Evolutionary conservation across 2,888 invertebrate genomes (phyloP).

Genomic region (Microctonus hyperodae): DNA sequence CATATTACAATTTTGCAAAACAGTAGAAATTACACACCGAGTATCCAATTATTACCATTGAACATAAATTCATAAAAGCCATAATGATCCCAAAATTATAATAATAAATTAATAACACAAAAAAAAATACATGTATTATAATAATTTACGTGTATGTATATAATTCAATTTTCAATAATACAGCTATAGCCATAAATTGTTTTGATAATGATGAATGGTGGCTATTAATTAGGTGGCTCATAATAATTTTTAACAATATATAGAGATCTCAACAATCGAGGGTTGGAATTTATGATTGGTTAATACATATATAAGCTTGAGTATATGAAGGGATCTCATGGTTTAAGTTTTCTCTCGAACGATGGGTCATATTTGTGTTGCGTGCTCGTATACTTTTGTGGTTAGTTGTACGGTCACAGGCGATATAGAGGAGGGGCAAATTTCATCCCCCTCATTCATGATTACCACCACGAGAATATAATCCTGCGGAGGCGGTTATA

Average conservation of each 20-base stretch:
- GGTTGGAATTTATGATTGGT: neutral
- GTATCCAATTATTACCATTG: neutral
- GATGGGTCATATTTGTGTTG: neutral
- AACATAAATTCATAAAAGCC: neutral
- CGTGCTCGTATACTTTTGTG: neutral
- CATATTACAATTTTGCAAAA: neutral
- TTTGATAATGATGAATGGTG: neutral
- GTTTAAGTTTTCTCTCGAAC: neutral
- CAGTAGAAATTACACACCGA: neutral
- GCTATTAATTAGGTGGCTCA: slow-evolving; percentile 13
- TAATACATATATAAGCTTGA: neutral
- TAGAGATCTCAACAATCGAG: slow-evolving; percentile 6
- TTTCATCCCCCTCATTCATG: neutral
- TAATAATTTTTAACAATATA: slow-evolving; percentile 13
- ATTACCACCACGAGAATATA: slow-evolving; percentile 32
- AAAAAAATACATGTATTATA: neutral
- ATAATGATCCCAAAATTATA: slow-evolving; percentile 5
- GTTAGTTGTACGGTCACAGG: neutral
- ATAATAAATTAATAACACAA: neutral
- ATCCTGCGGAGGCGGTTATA: slow-evolving; percentile 27
- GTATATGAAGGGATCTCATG: neutral
- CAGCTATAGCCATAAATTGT: neutral
- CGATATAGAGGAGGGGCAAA: neutral
- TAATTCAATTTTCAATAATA: slow-evolving; percentile 5
- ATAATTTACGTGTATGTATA: neutral